These are phyloP conservation scores for rabbit (Oryctolagus cuniculus) DNA, from an alignment of 2,113 vertebrate genomes.

Conservation along the genomic window mOryCun1.1 NC_091441.1:113427001-113427500, in stretches of 20 bases:
- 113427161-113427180: not conserved
- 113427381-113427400: not conserved
- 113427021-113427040: not conserved
- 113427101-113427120: not conserved
- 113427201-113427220: not conserved
- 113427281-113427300: not conserved
- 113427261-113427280: rapidly evolving
- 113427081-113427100: not conserved
- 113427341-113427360: not conserved
- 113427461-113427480: not conserved
- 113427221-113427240: not conserved
- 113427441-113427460: not conserved
- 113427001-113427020: not conserved
- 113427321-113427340: no score
- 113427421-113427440: conserved; percentile 23
- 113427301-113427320: not conserved
- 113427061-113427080: not conserved
- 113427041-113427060: not conserved
- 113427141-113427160: not conserved
- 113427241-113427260: not conserved
- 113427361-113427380: not conserved
- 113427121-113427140: not conserved
- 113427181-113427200: not conserved
- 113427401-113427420: not conserved
- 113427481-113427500: rapidly evolving